These are phyloP conservation scores for Macaca nemestrina DNA, from an alignment of 2,113 vertebrate genomes.

Conservation along the genomic window DNA sequence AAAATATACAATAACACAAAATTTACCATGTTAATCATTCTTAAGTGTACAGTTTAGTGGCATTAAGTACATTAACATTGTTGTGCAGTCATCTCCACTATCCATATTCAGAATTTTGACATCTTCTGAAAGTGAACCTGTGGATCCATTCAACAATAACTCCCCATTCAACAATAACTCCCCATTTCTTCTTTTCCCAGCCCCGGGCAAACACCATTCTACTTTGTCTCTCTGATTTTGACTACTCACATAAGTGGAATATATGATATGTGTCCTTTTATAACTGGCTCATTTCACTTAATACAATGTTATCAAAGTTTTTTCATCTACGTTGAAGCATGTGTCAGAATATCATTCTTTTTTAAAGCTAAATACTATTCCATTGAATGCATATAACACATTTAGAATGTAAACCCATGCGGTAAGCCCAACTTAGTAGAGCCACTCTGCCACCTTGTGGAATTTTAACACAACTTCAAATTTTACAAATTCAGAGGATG, in stretches of 20 bases:
- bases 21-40: neutral
- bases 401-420: neutral
- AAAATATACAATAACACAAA: neutral
- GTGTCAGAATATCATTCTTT: neutral
- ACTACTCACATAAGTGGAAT: neutral
- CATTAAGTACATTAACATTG: neutral
- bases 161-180: neutral
- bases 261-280: neutral
- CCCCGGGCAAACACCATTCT: neutral
- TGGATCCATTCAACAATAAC: neutral
- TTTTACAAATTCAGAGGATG: slow-evolving; percentile 26
- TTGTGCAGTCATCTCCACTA: neutral
- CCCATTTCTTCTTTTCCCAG: neutral
- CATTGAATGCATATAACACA: neutral
- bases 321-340: neutral
- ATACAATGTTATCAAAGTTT: neutral
- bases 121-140: neutral
- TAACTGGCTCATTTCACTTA: neutral
- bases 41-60: neutral
- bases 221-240: neutral
- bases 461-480: slow-evolving; percentile 22
- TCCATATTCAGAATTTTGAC: neutral
- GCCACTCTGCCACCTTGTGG: slow-evolving; percentile 51
- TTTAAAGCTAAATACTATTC: neutral
- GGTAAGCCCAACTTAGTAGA: neutral